Evolutionary conservation across 2,113 vertebrate genomes (phyloP).

Genomic region (Chaenogobius annularis): DNA sequence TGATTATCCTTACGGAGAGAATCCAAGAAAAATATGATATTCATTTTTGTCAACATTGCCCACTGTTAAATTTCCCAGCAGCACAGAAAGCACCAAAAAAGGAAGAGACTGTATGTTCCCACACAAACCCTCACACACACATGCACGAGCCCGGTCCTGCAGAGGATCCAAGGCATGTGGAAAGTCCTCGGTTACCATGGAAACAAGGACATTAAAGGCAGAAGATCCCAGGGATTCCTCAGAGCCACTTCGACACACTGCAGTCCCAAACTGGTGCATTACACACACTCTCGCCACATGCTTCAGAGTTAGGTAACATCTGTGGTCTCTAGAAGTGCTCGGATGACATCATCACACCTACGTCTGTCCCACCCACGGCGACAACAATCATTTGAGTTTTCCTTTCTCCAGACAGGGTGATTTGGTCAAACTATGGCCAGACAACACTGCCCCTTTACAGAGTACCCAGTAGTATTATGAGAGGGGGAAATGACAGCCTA

Average conservation of each 20-base stretch:
- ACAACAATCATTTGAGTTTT: neutral
- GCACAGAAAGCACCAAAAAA: neutral
- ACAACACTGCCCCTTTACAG: neutral
- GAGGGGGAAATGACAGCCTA: neutral
- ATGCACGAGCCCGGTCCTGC: constrained; percentile 31
- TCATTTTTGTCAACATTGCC: neutral
- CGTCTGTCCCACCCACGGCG: neutral
- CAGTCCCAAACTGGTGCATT: constrained; percentile 5
- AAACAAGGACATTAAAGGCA: constrained; percentile 55
- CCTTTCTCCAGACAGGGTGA: too few species aligned
- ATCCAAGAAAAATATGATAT: too few species aligned
- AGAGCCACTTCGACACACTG: constrained; percentile 32
- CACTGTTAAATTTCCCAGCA: neutral
- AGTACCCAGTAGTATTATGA: neutral
- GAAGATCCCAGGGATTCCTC: constrained; percentile 71
- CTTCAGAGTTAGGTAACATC: constrained; percentile 27
- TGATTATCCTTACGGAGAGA: too few species aligned
- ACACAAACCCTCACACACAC: constrained; percentile 7
- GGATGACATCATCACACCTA: constrained; percentile 10
- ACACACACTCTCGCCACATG: constrained; percentile 19
- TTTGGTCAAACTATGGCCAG: neutral
- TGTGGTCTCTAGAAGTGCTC: constrained; percentile 4
- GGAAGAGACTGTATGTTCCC: constrained; percentile 13
- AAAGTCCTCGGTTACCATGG: constrained; percentile 62
- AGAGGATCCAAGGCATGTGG: constrained; percentile 34